Evolutionary conservation across 1,140 invertebrate genomes (phyloP), one percentile per base, ranked within the genome.

Genomic region (Gonatopus flavifemur): DNA sequence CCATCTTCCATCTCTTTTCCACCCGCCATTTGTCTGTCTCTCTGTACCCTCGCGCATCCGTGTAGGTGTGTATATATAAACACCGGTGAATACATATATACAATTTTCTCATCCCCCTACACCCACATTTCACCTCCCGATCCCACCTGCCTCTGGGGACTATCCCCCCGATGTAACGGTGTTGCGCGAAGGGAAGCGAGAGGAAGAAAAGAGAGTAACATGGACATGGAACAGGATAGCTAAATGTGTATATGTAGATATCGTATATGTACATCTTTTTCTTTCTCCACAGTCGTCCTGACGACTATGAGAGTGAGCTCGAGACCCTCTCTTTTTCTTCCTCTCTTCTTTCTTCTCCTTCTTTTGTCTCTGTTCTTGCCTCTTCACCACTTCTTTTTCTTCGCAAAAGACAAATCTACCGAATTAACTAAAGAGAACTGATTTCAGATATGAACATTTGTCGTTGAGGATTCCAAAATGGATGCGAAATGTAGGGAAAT

Each of bases 71-170:
- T n/a, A n/a, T n/a, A n/a, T n/a, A n/a, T n/a, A n/a, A n/a, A n/a
- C n/a, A n/a, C n/a, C n/a, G n/a, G n/a, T n/a, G n/a, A n/a, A n/a
- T n/a, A n/a, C n/a, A n/a, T n/a, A n/a, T n/a, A n/a, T n/a, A n/a
- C n/a, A n/a, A n/a, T n/a, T n/a, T 41, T 1, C 35, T 41, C 37
- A 45, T 57, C 57, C 56, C 57, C 47, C 59, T 62, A 49, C 64
- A 58, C 62, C 58, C 52, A 31, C 62, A 47, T 59, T 57, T 59
- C 63, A 55, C 61, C 67, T 60, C 62, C 55, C 63, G 65, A 62
- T 70, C 63, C 69, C 69, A 60, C 60, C 64, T 66, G 63, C 39
- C 71, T 57, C 70, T 55, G 42, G 71, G 63, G 72, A 70, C 72
- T 74, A 69, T 64, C 60, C 63, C 66, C 56, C 62, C 60, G 31